Percentiles rank a stretch among this genome's conserved stretches.
These are phyloP conservation scores for Collichthys lucidus DNA, from an alignment of 2,113 vertebrate genomes.

Conservation along the genomic window DNA sequence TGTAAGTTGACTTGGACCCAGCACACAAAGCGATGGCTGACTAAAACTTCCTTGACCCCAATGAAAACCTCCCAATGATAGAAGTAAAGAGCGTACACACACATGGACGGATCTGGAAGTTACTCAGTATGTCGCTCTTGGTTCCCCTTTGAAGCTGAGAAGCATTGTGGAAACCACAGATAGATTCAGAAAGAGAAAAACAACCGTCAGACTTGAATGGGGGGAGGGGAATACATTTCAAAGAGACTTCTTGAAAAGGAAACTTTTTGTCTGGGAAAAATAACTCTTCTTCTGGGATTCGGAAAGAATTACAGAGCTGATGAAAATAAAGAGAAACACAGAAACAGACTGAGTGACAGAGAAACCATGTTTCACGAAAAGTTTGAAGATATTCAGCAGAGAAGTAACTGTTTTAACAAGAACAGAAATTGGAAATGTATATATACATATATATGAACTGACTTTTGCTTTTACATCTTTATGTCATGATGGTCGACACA, in stretches of 20 bases:
- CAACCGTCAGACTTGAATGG: background rate
- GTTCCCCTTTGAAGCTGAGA: conserved; percentile 14
- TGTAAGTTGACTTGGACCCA: no score
- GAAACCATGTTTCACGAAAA: background rate
- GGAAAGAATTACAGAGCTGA: background rate
- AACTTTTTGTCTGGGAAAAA: background rate
- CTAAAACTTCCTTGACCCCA: background rate
- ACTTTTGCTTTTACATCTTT: no score
- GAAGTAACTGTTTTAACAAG: background rate
- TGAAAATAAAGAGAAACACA: background rate
- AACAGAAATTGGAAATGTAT: no score
- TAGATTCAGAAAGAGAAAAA: conserved; percentile 10
- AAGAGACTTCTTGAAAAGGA: conserved; percentile 20
- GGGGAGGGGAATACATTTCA: conserved; percentile 17
- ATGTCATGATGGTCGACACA: background rate
- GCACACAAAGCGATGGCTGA: no score
- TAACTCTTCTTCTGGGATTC: background rate
- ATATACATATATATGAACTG: no score
- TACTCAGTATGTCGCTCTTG: background rate
- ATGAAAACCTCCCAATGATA: background rate
- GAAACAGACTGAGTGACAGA: background rate
- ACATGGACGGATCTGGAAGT: background rate
- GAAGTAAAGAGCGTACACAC: background rate
- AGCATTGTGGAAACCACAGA: background rate
- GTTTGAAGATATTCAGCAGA: background rate